Evolutionary conservation across 64 coral and sea anemone species (phyloP), one percentile per base, ranked within the genome.

Genomic region (Montipora capricornis): DNA sequence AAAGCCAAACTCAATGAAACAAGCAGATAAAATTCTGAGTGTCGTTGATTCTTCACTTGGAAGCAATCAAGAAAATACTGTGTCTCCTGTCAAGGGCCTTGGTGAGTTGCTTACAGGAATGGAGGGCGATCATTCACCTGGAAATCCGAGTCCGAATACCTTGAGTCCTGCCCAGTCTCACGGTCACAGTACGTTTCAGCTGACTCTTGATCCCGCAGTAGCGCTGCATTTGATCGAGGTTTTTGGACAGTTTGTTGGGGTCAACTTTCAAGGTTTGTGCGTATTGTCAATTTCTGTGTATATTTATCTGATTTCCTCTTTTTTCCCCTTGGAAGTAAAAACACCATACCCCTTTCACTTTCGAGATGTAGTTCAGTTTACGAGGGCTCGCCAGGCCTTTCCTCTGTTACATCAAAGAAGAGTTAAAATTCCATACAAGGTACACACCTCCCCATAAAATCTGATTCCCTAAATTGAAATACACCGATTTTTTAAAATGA

Each of bases 141-240:
- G 46, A 57, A 5, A 15, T 61, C 20, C 76, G n/a, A 22, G 6
- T 24, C 49, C 88, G n/a, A 53, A 22, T 9, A 7, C 19, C 4
- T 12, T 76, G 20, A 20, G 16, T 45, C 71, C 29, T 57, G 50
- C 59, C 14, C 89, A 76, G 80, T 69, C 73, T 68, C 47, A 75
- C 16, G 44, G 14, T 61, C 87, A 62, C 10, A 20, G 14, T 19
- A 79, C 49, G 3, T 82, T 98, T 24, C 89, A 98, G 47, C 49
- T 98, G 49, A 74, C 89, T 4, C 88, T 98, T 74, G 96, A 98
- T 66, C 96, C 96, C 11, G 96, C 96, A 59, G 80, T 98, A 75
- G 96, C 96, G 6, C 29, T 98, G 74, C 96, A 98, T 58, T 84
- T 98, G 19, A 37, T 98, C 37, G 96, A 98, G 81, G 57, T 98